Conservation (phyloP, 2,113 vertebrate species). For the Leiothrix lutea region DNA sequence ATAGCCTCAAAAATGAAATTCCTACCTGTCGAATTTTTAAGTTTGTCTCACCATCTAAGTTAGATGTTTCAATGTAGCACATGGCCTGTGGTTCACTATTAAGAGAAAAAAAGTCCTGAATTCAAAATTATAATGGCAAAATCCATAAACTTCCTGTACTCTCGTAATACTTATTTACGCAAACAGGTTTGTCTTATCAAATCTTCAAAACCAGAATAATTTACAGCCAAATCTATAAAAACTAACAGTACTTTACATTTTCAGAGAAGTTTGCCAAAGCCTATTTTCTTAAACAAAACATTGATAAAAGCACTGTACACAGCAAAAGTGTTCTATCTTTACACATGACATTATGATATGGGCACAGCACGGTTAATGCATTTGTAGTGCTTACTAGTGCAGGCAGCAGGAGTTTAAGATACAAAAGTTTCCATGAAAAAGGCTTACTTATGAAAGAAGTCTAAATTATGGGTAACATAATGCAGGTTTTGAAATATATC, state of each 20-base stretch:
- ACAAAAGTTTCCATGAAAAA: not conserved
- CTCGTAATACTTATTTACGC: not conserved
- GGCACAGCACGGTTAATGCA: not conserved
- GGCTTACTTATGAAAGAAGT: not conserved
- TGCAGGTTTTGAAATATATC: not conserved
- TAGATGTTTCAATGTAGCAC: conserved; percentile 99
- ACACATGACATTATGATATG: not conserved
- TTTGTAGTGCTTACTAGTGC: not conserved
- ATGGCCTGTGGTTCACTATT: conserved; percentile 96
- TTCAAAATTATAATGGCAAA: not conserved
- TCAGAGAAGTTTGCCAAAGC: conserved; percentile 20
- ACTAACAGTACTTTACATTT: not conserved
- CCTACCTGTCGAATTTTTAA: conserved; percentile 97
- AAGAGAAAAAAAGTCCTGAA: conserved; percentile 32
- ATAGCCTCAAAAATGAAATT: not conserved
- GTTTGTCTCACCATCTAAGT: conserved; percentile 98
- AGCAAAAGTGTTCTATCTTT: not conserved
- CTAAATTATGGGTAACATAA: not conserved
- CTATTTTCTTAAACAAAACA: not conserved
- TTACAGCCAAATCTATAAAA: not conserved
- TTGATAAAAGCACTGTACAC: not conserved
- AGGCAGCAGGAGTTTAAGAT: not conserved
- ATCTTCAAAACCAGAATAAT: not conserved
- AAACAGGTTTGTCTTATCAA: not conserved
- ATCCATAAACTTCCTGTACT: not conserved